Evolutionary conservation across 1,140 invertebrate genomes (phyloP).

Genomic region (Sesamia nonagrioides): DNA sequence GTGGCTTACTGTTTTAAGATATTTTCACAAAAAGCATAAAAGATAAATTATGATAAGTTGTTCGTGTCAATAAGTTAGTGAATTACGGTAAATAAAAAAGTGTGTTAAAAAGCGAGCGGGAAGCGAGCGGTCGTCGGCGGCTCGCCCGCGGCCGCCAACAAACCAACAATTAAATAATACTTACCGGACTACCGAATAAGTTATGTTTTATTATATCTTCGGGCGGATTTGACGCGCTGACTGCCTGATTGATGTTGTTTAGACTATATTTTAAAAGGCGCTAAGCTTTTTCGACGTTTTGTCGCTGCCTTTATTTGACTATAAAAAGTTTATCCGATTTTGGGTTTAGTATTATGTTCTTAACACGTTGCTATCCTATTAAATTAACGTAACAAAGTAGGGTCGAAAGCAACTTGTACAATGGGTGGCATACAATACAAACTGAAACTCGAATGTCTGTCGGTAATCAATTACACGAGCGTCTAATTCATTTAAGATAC

Average conservation of each 20-base stretch:
- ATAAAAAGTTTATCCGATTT: background rate
- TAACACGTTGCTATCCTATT: background rate
- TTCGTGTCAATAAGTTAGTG: conserved; percentile 33
- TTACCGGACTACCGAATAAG: conserved; percentile 83
- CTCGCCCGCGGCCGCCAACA: conserved; percentile 67
- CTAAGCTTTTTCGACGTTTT: conserved; percentile 37
- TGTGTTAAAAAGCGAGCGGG: conserved; percentile 60
- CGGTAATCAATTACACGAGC: conserved; percentile 73
- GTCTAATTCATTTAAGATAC: conserved; percentile 78
- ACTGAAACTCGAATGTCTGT: conserved; percentile 48
- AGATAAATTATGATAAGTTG: conserved; percentile 12
- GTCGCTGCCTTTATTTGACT: conserved; percentile 30
- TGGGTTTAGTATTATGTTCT: background rate
- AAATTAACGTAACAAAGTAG: background rate
- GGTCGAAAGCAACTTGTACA: background rate
- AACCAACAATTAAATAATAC: conserved; percentile 85
- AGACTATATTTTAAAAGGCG: conserved; percentile 43
- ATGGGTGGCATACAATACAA: conserved; percentile 7
- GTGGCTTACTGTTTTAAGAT: conserved; percentile 66
- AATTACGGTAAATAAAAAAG: conserved; percentile 56
- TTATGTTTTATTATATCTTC: conserved; percentile 78
- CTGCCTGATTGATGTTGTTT: conserved; percentile 72
- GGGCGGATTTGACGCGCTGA: conserved; percentile 79
- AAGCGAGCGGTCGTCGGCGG: conserved; percentile 58
- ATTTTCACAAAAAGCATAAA: background rate